Evolutionary conservation across 2,797 vertebrate species (phyloP), one percentile per base, ranked within the genome.

Genomic region (Hozukius guyotensis): DNA sequence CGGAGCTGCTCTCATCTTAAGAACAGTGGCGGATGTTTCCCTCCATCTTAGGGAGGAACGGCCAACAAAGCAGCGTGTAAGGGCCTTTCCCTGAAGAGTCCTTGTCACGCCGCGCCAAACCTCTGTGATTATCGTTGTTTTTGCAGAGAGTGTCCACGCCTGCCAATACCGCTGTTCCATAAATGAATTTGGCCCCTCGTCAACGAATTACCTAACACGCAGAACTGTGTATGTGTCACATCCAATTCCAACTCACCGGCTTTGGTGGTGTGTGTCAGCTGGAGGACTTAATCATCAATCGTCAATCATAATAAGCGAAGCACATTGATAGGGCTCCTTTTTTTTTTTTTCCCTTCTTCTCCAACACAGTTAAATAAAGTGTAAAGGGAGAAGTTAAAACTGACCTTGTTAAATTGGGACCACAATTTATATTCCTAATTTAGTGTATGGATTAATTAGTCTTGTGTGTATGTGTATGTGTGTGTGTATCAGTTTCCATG

Each of bases 281-380:
- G 93, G 93, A 95, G 91, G 93, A 95, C 94, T 95, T 95, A 95
- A 95, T 95, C 93, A 95, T 95, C 93, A 94, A 95, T 95, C 93
- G 93, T 95, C 94, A 95, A 94, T 95, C 94, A 94, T 95, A 93
- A 94, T 94, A 95, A 94, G 92, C 85, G 75, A 92, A 91, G 88
- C 90, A 75, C 94, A 94, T 92, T 95, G 94, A 94, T 94, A 93
- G 90, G 89, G 88, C 69, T 75, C 57, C 72, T 82, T 83, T 80
- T 80, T 74, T 62, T 82, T 83, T 80, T 80, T 72, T 62, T 69
- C 78, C 82, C 83, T 53, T 53, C 49, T 53, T 79, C 65, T 83
- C 81, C 82, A 81, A 72, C 89, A 92, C 79, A 86, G 93, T 94
- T 93, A 93, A 94, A 92, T 93, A 94, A 93, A 94, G 92, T 93